phyloP scores from a whole-genome alignment of 2,888 invertebrate genomes.

The Athalia cordata region DNA sequence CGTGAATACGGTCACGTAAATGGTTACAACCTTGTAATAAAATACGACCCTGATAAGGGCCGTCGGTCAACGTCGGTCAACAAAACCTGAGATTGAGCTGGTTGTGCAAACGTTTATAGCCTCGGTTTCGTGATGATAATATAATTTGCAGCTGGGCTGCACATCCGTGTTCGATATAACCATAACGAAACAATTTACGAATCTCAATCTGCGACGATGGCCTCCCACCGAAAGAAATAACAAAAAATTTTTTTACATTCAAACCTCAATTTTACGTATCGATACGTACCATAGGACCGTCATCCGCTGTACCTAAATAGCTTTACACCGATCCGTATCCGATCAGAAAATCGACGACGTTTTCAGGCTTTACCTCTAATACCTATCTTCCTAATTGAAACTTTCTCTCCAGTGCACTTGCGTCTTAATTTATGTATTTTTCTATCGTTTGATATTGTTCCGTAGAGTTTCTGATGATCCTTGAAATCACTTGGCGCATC shows the following conservation, averaged over 20 bases:
- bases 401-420: background rate
- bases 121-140: slow-evolving; percentile 1
- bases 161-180: background rate
- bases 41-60: slow-evolving; percentile 37
- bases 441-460: background rate
- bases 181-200: slow-evolving; percentile 4
- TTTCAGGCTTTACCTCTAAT: background rate
- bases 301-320: too few relatives aligned
- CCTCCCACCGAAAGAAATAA: too few relatives aligned
- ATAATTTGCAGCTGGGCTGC: background rate
- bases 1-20: slow-evolving; percentile 15
- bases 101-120: slow-evolving; percentile 17
- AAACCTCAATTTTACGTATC: too few relatives aligned
- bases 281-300: too few relatives aligned
- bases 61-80: slow-evolving; percentile 35
- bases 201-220: background rate
- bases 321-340: too few relatives aligned
- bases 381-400: background rate
- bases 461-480: background rate
- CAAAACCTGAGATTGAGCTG: slow-evolving; percentile 32
- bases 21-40: slow-evolving; percentile 35
- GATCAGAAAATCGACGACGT: too few relatives aligned
- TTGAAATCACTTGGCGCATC: too few relatives aligned
- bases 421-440: background rate
- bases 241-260: too few relatives aligned